A percentile compares a stretch with the other conserved stretches of the same genome.
Evolutionary conservation across 2,888 invertebrate genomes (phyloP).

Genomic region (Luperina nickerlii): DNA sequence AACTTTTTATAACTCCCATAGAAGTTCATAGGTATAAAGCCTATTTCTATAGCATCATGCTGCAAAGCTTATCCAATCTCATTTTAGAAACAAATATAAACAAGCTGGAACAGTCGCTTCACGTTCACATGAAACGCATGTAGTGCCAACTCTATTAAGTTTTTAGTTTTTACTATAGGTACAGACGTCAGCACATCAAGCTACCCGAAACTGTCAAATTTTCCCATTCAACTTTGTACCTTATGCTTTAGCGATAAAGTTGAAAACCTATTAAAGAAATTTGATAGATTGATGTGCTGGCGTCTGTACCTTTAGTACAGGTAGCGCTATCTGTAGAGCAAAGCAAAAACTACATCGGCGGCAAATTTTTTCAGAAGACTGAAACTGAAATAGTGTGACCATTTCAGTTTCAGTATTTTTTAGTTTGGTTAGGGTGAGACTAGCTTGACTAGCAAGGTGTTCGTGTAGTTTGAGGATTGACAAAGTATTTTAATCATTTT

Average conservation of each 20-base stretch:
- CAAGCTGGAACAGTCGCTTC: neutral
- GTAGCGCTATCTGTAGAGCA: conserved; percentile 35
- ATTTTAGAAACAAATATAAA: neutral
- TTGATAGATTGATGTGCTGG: too few species aligned
- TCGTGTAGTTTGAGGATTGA: neutral
- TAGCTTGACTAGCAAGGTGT: neutral
- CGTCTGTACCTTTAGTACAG: too few species aligned
- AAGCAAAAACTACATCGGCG: neutral
- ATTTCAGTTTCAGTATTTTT: neutral
- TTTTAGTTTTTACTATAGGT: too few species aligned
- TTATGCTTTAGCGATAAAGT: too few species aligned
- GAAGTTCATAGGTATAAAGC: neutral
- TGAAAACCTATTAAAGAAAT: too few species aligned
- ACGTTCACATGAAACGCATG: neutral
- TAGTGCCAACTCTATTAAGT: neutral
- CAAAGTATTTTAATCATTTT: neutral
- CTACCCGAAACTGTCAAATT: too few species aligned
- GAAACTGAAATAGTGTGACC: too few species aligned
- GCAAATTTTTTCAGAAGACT: neutral
- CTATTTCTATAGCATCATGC: neutral
- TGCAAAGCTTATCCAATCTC: neutral
- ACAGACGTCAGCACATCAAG: too few species aligned
- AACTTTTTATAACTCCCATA: neutral
- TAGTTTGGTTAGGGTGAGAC: neutral
- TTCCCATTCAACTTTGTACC: too few species aligned